Evolutionary conservation across 2,797 vertebrate genomes (phyloP).

Genomic region (Hybognathus amarus): DNA sequence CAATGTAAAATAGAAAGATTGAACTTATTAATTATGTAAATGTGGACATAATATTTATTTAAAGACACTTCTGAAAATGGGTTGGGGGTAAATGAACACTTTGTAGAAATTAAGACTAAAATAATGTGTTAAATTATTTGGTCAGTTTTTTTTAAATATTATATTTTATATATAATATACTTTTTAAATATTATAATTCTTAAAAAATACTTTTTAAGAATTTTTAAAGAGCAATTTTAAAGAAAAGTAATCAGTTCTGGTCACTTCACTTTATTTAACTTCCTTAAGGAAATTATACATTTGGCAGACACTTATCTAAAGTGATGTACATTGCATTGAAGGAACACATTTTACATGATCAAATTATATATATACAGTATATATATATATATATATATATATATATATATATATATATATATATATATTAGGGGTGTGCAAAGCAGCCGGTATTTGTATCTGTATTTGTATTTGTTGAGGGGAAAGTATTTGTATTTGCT

Average conservation of each 20-base stretch:
- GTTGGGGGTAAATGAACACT: neutral
- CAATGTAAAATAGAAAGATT: too few relatives aligned
- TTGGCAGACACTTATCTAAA: neutral
- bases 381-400: too few relatives aligned
- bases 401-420: too few relatives aligned
- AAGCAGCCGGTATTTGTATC: too few relatives aligned
- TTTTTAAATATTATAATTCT: neutral
- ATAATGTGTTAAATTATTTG: neutral
- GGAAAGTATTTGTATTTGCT: too few relatives aligned
- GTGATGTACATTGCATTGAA: neutral
- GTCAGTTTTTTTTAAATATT: too few relatives aligned
- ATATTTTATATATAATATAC: neutral
- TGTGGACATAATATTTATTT: neutral
- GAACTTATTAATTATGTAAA: neutral
- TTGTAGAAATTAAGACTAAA: neutral
- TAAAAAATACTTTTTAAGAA: too few relatives aligned
- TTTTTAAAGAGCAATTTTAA: too few relatives aligned
- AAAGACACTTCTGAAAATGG: neutral
- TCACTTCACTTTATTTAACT: too few relatives aligned
- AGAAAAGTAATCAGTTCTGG: too few relatives aligned
- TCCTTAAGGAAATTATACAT: neutral
- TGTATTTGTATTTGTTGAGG: too few relatives aligned
- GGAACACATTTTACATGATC: neutral
- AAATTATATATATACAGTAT: neutral
- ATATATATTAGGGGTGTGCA: too few relatives aligned